Conservation (phyloP, 2,888 invertebrate species). For the Ophion obscuratus region DNA sequence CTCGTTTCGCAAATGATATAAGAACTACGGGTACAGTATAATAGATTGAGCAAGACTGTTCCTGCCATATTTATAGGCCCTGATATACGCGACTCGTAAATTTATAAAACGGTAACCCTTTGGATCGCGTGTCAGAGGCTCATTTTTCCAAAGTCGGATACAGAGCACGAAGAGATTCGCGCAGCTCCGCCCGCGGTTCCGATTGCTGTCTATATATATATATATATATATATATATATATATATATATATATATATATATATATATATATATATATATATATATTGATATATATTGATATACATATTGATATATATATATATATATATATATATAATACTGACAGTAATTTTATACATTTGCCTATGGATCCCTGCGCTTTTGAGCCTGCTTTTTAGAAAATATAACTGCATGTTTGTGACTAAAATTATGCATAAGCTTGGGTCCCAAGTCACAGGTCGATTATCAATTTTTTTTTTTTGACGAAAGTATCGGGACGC, state of each 20-base stretch:
- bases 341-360: background rate
- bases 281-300: too few relatives aligned
- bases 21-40: background rate
- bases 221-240: too few relatives aligned
- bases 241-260: too few relatives aligned
- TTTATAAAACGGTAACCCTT: background rate
- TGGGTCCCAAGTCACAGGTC: too few relatives aligned
- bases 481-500: too few relatives aligned
- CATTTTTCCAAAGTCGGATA: conserved; percentile 27
- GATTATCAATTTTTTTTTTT: too few relatives aligned
- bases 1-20: background rate
- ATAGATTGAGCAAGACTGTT: background rate
- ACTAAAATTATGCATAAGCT: too few relatives aligned
- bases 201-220: background rate
- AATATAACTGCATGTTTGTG: too few relatives aligned
- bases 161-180: conserved; percentile 1
- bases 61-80: background rate
- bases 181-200: conserved; percentile 2
- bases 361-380: background rate
- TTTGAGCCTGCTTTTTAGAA: too few relatives aligned
- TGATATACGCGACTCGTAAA: conserved; percentile 3
- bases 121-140: conserved; percentile 24
- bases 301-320: too few relatives aligned
- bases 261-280: too few relatives aligned
- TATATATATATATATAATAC: too few relatives aligned